Evolutionary conservation across 2,113 vertebrate genomes (phyloP), one percentile per base, ranked within the genome.

Genomic region (Ellobius talpinus): DNA sequence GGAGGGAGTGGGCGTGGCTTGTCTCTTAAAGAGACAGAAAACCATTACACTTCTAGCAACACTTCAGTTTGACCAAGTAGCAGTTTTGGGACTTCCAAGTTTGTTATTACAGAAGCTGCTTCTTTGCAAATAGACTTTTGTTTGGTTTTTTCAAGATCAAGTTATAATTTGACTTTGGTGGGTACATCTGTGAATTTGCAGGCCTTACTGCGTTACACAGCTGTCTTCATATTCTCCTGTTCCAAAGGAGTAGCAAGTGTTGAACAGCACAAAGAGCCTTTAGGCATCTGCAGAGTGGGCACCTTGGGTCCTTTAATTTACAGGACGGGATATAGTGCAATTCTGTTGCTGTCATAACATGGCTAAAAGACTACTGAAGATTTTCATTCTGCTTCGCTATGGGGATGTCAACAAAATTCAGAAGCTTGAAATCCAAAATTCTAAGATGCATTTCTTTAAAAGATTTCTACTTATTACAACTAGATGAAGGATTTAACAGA

Each of bases 111-210:
- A 95, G 94, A 96, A 90, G 11, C 33, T 93, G 42, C 78, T 97
- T 91, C 52, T 93, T 50, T 96, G 85, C 87, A 97, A 94, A 91
- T 42, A 87, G 23, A 13, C 61, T 96, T 94, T 95, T 94, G 36
- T 72, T 89, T 91, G 89, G 66, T 61, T 21, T 70, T 92, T 91
- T 90, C 17, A 52, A 10, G 45, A 89, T 93, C 23, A 92, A 81
- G 45, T 94, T 95, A 94, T 96, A 97, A 93, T 96, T 97, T 94
- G 96, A 77, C 52, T 92, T 96, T 11, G 12, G n/a, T 93, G 96
- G 96, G 94, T 66, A 85, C 33, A 76, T 17, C 50, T 17, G 77
- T 86, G 90, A 74, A 87, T 96, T 90, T 95, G 52, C 8, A 92
- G 17, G 39, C 65, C 72, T 96, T 77, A 92, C 87, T 90, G 78